Conservation (phyloP, 2,113 vertebrate species). For the Perca flavescens region DNA sequence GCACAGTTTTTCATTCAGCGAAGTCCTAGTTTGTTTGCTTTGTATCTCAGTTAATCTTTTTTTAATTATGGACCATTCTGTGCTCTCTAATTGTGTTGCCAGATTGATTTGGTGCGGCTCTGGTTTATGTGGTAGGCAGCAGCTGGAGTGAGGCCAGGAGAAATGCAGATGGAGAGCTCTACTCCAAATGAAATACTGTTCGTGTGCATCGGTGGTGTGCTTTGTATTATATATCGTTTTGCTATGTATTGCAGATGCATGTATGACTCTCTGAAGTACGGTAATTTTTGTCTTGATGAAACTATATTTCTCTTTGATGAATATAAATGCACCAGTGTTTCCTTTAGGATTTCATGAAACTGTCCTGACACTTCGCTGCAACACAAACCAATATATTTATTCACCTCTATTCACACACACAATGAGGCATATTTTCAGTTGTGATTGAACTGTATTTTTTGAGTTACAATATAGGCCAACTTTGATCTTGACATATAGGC, state of each 20-base stretch:
- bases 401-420: too few relatives aligned
- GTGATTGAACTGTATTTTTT: too few relatives aligned
- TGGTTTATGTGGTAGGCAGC: constrained; percentile 5
- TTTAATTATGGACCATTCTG: constrained; percentile 40
- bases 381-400: too few relatives aligned
- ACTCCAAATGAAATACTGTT: neutral
- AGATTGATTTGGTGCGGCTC: constrained; percentile 30
- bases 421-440: too few relatives aligned
- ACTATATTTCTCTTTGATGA: constrained; percentile 11
- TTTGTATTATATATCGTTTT: neutral
- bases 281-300: neutral
- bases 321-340: neutral
- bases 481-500: too few relatives aligned
- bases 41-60: constrained; percentile 38
- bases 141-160: constrained; percentile 14
- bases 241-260: neutral
- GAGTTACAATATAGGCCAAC: too few relatives aligned
- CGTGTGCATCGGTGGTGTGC: neutral
- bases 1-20: neutral
- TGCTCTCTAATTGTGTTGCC: constrained; percentile 31
- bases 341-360: too few relatives aligned
- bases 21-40: constrained; percentile 1
- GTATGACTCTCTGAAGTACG: neutral
- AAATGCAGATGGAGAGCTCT: constrained; percentile 29
- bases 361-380: too few relatives aligned